phyloP scores from a whole-genome alignment of 1,140 invertebrate species.

The Pogonognathellus flavescens region DNA sequence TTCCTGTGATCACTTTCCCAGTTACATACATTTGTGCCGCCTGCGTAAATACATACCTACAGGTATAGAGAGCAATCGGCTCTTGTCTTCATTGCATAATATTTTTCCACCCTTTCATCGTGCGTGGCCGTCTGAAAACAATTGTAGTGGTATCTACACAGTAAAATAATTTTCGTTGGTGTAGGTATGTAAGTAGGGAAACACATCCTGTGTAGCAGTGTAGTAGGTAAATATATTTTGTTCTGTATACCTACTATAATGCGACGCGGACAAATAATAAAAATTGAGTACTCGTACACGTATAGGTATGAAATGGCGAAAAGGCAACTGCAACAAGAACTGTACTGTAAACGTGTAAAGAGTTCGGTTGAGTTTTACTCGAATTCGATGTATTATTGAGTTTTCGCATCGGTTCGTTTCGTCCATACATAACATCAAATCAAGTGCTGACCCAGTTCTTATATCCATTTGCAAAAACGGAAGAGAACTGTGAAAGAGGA shows the following conservation, averaged over 20 bases:
- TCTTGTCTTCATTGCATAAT: neutral
- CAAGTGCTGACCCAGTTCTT: conserved; percentile 41
- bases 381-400: conserved; percentile 25
- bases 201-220: neutral
- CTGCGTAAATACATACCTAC: neutral
- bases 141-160: neutral
- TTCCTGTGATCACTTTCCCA: neutral
- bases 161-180: neutral
- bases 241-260: neutral
- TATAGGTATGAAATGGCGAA: neutral
- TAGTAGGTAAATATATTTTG: neutral
- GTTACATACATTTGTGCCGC: too few species aligned
- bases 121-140: neutral
- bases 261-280: too few species aligned
- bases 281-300: neutral
- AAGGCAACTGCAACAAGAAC: neutral
- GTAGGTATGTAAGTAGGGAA: too few species aligned
- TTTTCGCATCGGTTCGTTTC: conserved; percentile 12
- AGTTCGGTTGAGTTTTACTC: neutral
- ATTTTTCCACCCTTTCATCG: neutral
- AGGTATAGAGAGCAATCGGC: neutral
- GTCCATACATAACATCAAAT: conserved; percentile 49
- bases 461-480: conserved; percentile 21
- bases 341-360: conserved; percentile 2
- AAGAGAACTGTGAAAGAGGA: neutral